phyloP scores from a whole-genome alignment of 2,797 vertebrate genomes.

The Crossoptilon crossoptilon region DNA sequence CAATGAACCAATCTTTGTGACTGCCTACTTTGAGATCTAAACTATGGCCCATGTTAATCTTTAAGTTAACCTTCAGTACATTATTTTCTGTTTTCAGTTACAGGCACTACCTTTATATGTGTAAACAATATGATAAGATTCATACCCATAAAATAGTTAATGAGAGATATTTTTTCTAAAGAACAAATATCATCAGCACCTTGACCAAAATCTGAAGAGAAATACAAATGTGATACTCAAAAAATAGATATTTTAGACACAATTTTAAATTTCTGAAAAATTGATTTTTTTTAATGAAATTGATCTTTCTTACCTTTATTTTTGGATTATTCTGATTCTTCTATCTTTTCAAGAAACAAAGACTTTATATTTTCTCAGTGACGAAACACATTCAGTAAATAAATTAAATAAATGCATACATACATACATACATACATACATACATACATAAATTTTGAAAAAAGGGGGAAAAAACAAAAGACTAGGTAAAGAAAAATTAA shows the following conservation, averaged over 20 bases:
- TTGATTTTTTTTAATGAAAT: neutral
- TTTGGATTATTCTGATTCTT: neutral
- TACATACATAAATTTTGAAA: neutral
- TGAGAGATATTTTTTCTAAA: neutral
- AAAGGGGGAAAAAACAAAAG: neutral
- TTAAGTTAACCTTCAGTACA: neutral
- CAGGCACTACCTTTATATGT: rapidly evolving
- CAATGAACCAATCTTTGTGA: neutral
- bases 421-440: too few species aligned
- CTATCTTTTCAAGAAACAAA: neutral
- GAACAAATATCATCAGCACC: neutral
- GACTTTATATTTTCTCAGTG: neutral
- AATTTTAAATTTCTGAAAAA: neutral
- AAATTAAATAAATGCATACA: neutral
- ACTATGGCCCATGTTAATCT: neutral
- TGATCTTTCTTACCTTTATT: neutral
- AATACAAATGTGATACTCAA: rapidly evolving
- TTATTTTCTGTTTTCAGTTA: neutral
- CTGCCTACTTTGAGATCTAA: neutral
- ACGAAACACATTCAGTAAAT: neutral
- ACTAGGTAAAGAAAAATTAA: neutral
- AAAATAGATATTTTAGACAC: rapidly evolving
- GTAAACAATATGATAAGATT: neutral
- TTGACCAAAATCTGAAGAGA: neutral
- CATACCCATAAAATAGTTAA: neutral